Conservation (phyloP, 2,888 invertebrate species). For the Quadriops clusia region DNA sequence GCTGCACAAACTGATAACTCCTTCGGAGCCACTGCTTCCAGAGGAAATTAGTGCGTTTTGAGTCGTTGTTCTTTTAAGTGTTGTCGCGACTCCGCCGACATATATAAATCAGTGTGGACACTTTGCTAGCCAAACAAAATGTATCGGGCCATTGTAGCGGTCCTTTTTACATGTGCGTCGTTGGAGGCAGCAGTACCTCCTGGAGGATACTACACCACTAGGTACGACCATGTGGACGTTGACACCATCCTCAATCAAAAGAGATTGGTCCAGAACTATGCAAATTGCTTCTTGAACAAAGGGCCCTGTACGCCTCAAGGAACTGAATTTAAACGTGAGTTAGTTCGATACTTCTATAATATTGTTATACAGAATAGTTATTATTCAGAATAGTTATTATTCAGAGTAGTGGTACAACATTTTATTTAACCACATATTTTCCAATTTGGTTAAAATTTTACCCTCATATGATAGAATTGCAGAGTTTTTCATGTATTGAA, state of each 20-base stretch:
- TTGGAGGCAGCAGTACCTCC: conserved; percentile 20
- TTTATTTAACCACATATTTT: neutral
- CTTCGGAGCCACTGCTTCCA: too few species aligned
- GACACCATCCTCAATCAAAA: conserved; percentile 56
- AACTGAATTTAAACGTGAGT: conserved; percentile 60
- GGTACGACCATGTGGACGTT: conserved; percentile 60
- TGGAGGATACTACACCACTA: conserved; percentile 35
- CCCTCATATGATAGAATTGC: neutral
- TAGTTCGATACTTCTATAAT: conserved; percentile 8
- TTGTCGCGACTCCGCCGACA: too few species aligned
- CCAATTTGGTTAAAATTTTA: neutral
- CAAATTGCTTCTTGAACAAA: conserved; percentile 53
- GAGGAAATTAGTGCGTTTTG: too few species aligned
- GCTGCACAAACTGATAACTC: too few species aligned
- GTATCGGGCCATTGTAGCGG: too few species aligned
- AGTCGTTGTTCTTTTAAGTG: too few species aligned
- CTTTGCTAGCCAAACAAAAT: too few species aligned
- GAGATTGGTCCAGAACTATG: conserved; percentile 57
- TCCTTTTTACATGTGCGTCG: too few species aligned
- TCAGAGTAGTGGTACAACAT: neutral
- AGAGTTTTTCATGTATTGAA: neutral
- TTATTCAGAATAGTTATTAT: neutral
- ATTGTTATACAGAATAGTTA: neutral
- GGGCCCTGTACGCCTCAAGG: conserved; percentile 64
- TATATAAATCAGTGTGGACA: too few species aligned